These are phyloP conservation scores for Myrmecophaga tridactyla DNA, from an alignment of 2,113 vertebrate genomes.

Conservation along the genomic window DNA sequence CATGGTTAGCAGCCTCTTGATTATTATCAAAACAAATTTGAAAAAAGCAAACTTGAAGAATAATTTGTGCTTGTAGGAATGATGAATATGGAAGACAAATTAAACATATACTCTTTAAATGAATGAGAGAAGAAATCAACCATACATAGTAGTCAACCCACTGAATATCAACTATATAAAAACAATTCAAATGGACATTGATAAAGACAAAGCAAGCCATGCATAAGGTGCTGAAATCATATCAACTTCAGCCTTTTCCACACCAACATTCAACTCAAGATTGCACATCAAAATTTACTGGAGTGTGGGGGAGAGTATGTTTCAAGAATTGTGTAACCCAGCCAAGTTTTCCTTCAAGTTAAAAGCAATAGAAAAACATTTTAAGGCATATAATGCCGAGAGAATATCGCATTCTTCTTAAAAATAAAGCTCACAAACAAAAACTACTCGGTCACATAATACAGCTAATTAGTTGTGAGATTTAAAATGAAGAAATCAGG, in stretches of 20 bases:
- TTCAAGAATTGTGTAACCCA: conserved; percentile 4
- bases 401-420: background rate
- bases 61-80: background rate
- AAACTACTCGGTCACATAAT: background rate
- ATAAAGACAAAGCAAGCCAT: background rate
- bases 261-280: background rate
- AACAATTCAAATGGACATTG: background rate
- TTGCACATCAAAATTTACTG: background rate
- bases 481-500: conserved; percentile 1
- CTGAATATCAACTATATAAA: background rate
- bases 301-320: background rate
- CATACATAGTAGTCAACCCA: background rate
- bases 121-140: background rate
- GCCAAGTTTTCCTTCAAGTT: background rate
- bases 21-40: conserved; percentile 12
- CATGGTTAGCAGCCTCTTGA: background rate
- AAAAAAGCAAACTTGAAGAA: background rate
- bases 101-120: background rate
- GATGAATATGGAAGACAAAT: background rate
- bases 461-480: background rate
- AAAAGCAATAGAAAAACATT: background rate
- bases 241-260: background rate
- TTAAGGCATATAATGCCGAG: background rate
- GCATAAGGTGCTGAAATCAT: background rate
- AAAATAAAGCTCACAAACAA: background rate